phyloP scores from a whole-genome alignment of 1,140 invertebrate genomes.

The Leptopilina boulardi region DNA sequence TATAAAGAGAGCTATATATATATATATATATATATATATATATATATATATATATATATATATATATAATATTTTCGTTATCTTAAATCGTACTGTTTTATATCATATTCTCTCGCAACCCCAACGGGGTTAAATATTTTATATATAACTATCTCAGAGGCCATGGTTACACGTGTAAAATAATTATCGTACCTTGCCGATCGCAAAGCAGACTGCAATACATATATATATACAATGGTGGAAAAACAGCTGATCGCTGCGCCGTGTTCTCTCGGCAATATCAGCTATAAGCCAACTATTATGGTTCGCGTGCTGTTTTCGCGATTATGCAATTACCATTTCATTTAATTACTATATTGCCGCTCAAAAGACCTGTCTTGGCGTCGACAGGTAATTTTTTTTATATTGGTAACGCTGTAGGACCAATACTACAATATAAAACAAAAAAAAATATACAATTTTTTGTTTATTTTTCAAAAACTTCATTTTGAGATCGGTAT shows the following conservation, averaged over 20 bases:
- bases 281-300: too few species aligned
- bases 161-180: slow-evolving; percentile 22
- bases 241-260: slow-evolving; percentile 16
- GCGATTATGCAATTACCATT: slow-evolving; percentile 47
- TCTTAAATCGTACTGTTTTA: slow-evolving; percentile 8
- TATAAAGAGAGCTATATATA: too few species aligned
- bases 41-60: too few species aligned
- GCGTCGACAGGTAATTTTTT: slow-evolving; percentile 24
- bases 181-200: slow-evolving; percentile 6
- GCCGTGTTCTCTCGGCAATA: not conserved
- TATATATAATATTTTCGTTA: not conserved
- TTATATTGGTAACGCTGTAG: not conserved
- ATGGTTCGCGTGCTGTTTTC: slow-evolving; percentile 24
- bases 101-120: slow-evolving; percentile 27
- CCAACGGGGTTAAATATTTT: slow-evolving; percentile 27
- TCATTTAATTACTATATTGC: slow-evolving; percentile 41
- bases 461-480: too few species aligned
- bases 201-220: slow-evolving; percentile 18
- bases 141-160: slow-evolving; percentile 26
- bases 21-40: too few species aligned
- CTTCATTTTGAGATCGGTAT: too few species aligned
- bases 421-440: too few species aligned
- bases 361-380: not conserved
- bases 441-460: too few species aligned
- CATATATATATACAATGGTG: too few species aligned